These are phyloP conservation scores for Prorops nasuta DNA, from an alignment of 1,140 invertebrate species.

Conservation along the genomic window DNA sequence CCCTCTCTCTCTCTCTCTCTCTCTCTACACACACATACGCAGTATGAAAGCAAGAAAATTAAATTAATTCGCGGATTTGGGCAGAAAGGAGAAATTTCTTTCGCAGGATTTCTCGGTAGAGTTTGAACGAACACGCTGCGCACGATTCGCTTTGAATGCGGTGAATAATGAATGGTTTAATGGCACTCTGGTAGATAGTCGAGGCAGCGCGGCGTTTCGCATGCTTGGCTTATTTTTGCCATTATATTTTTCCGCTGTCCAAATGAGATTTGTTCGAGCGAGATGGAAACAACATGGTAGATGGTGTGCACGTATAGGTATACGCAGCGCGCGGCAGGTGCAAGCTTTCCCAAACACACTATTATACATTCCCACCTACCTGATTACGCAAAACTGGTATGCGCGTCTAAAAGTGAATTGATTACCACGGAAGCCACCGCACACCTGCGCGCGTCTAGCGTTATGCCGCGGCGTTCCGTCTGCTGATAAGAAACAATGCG, in stretches of 20 bases:
- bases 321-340: background rate
- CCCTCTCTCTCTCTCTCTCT: too few relatives aligned
- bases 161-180: too few relatives aligned
- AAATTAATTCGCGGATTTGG: background rate
- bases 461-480: background rate
- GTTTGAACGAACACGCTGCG: too few relatives aligned
- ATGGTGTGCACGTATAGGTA: too few relatives aligned
- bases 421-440: background rate
- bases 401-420: background rate
- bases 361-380: background rate
- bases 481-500: background rate
- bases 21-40: too few relatives aligned
- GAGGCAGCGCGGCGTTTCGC: too few relatives aligned
- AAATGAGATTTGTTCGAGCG: background rate
- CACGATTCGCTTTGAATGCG: too few relatives aligned
- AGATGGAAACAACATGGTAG: too few relatives aligned
- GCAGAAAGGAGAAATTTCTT: background rate
- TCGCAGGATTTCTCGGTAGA: too few relatives aligned
- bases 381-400: background rate
- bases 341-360: background rate
- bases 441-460: background rate
- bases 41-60: background rate
- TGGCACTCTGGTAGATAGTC: too few relatives aligned
- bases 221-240: too few relatives aligned
- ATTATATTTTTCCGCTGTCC: too few relatives aligned